These are phyloP conservation scores for Hanleya hanleyi DNA, from an alignment of 2,888 invertebrate genomes.

Conservation along the genomic window DNA sequence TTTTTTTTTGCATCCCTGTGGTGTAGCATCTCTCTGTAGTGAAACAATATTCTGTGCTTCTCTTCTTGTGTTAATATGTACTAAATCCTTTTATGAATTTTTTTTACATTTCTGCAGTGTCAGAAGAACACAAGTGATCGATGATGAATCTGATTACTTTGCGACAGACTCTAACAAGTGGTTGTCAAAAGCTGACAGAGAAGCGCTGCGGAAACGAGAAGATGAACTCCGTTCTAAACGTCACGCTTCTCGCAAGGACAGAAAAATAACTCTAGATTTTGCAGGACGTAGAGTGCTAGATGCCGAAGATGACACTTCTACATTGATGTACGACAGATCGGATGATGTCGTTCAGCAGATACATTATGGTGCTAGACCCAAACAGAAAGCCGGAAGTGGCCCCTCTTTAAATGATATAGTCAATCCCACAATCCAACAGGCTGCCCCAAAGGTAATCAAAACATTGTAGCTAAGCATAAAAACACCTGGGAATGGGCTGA, in stretches of 20 bases:
- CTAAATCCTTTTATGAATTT: not conserved
- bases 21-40: no score
- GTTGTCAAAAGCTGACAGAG: conserved; percentile 83
- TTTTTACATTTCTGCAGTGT: conserved; percentile 76
- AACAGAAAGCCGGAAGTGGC: not conserved
- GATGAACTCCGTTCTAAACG: conserved; percentile 81
- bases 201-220: conserved; percentile 80
- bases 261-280: conserved; percentile 86
- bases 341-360: conserved; percentile 68
- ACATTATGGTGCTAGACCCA: conserved; percentile 56
- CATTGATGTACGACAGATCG: conserved; percentile 69
- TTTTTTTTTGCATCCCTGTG: no score
- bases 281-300: conserved; percentile 76
- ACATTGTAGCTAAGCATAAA: no score
- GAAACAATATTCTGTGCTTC: no score
- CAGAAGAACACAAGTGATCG: conserved; percentile 84
- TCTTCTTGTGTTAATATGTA: no score
- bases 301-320: conserved; percentile 53
- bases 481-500: no score
- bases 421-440: conserved; percentile 54
- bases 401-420: conserved; percentile 42
- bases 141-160: conserved; percentile 97
- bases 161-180: conserved; percentile 83
- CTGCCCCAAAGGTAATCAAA: conserved; percentile 59
- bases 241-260: conserved; percentile 80